Evolutionary conservation across 2,113 vertebrate species (phyloP).

Genomic region (Ailuropoda melanoleuca): DNA sequence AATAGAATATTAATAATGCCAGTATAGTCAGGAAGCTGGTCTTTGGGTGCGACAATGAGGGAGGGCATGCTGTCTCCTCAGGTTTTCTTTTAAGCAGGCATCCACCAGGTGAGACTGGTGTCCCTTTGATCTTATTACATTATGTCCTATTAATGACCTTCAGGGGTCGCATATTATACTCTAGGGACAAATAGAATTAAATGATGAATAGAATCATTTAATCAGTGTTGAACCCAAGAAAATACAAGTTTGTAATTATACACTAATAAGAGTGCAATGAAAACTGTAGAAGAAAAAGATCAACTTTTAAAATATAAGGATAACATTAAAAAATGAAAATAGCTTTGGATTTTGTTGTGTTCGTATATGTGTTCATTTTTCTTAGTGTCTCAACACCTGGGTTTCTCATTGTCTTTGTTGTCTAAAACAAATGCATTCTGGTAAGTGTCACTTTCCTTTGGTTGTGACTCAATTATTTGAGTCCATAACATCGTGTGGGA

Average conservation of each 20-base stretch:
- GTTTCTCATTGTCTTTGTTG: conserved; percentile 50
- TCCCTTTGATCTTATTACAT: conserved; percentile 34
- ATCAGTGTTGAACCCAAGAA: neutral
- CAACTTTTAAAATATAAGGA: neutral
- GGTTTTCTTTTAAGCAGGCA: neutral
- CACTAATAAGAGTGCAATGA: neutral
- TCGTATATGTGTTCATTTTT: neutral
- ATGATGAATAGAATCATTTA: neutral
- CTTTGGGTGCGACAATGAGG: neutral
- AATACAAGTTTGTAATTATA: neutral
- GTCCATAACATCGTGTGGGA: rapidly evolving
- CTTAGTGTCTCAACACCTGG: neutral
- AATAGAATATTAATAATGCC: conserved; percentile 33
- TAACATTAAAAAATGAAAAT: neutral
- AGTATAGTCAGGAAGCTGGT: rapidly evolving
- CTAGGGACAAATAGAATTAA: neutral
- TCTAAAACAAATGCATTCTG: conserved; percentile 12
- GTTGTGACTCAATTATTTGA: neutral
- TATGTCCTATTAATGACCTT: neutral
- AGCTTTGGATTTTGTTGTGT: neutral
- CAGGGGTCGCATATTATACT: neutral
- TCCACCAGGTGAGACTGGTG: rapidly evolving
- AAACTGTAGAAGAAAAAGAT: neutral
- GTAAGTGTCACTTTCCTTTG: conserved; percentile 46
- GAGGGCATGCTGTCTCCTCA: neutral